Base-by-base conservation (phyloP, 2,797 vertebrate species). In the Lepilemur septentrionalis region DNA sequence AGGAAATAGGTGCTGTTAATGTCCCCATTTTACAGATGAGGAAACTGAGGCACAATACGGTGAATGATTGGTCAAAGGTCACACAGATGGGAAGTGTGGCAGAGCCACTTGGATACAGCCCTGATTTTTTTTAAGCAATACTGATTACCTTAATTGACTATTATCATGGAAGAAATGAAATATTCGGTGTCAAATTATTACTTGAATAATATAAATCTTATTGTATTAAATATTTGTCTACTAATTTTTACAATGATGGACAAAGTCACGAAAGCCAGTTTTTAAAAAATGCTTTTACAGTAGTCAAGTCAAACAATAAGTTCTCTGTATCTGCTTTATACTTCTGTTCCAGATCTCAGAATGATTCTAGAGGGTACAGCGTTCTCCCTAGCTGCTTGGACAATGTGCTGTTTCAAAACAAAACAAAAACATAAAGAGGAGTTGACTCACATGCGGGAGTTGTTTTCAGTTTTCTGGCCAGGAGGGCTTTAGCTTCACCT, bases 381-480 rank as follows among this genome's bases (percentile, higher is more conserved):
- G 3, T 73, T 80, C 46, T 30, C 93, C 67, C 91, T 46, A 41
- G 63, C 55, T 89, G 30, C 63, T 86, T 11, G 25, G 48, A 96
- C 94, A 89, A 48, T 6, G 38, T 0, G 0, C 2, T 38, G 35
- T 57, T 92, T 63, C 50, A 4, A 14, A 83, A 43, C 7, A 84
- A 79, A 38, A 80, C 35, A 41, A 12, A 52, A 46, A 18, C 11
- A 25, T 17, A n/a, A 25, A 32, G 8, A 10, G n/a, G 8, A 11
- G 14, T 23, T 46, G 61, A 98, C 48, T 98, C 97, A 99, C 99
- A 99, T 97, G 99, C 79, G 4, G 98, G 10, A 0, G 93, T 98
- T 4, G 99, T 98, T 7, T 95, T 97, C 93, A 99, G 79, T 98
- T 99, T 99, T 89, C 98, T 98, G 15, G 99, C 99, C 22, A 99